phyloP scores from a whole-genome alignment of 2,888 invertebrate genomes.

The Drosophila anomalata region DNA sequence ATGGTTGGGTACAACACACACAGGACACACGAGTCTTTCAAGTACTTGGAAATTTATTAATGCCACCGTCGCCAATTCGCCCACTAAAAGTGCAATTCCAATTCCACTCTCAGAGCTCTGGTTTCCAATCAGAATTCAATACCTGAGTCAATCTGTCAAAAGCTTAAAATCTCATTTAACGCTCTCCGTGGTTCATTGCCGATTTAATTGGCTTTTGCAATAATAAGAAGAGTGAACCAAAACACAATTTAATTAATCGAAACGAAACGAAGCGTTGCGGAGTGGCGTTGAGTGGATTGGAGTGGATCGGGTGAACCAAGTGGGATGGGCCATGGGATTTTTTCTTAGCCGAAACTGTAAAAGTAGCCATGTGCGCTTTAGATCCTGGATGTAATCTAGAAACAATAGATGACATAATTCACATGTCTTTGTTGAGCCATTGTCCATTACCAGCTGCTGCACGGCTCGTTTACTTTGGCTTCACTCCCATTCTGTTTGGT shows the following conservation, averaged over 20 bases:
- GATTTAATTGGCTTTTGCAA: constrained; percentile 45
- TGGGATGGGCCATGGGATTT: too few relatives aligned
- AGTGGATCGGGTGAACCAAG: background rate
- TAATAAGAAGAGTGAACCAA: constrained; percentile 39
- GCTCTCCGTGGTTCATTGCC: constrained; percentile 32
- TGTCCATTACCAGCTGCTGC: constrained; percentile 37
- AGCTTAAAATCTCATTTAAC: constrained; percentile 44
- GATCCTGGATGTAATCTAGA: constrained; percentile 29
- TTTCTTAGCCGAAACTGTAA: background rate
- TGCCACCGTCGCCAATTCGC: constrained; percentile 33
- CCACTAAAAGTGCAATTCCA: constrained; percentile 32
- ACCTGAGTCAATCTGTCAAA: constrained; percentile 32
- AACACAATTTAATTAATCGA: constrained; percentile 63
- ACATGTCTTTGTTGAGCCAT: constrained; percentile 40
- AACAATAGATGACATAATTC: constrained; percentile 48
- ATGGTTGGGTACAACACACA: constrained; percentile 26
- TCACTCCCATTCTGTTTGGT: constrained; percentile 29
- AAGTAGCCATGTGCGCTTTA: constrained; percentile 10
- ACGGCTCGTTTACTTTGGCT: constrained; percentile 50
- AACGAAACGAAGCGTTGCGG: constrained; percentile 24
- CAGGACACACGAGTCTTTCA: constrained; percentile 45
- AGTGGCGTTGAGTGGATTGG: background rate
- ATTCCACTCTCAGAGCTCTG: constrained; percentile 19
- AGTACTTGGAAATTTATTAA: constrained; percentile 75
- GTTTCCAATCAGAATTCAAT: constrained; percentile 24